A percentile compares a stretch with the other conserved stretches of the same genome.
These are phyloP conservation scores for Sebastes oblongus DNA, from an alignment of 2,797 vertebrate genomes.

Conservation along the genomic window DNA sequence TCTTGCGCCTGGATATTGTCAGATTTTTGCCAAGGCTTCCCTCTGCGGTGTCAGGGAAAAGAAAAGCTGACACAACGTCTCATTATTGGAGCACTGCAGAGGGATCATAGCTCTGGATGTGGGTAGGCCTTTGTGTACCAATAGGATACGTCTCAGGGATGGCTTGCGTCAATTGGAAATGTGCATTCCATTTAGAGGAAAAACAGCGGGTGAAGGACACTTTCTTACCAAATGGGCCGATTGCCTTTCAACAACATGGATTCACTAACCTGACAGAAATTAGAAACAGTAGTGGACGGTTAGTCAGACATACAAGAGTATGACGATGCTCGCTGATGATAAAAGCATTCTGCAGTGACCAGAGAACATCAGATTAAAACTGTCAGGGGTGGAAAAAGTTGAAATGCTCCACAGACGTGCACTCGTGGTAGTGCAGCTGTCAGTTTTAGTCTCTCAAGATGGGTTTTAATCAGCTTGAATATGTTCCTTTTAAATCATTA, in stretches of 20 bases:
- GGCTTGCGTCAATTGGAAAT: constrained; percentile 65
- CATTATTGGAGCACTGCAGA: constrained; percentile 53
- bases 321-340: constrained; percentile 26
- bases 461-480: constrained; percentile 9
- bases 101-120: constrained; percentile 36
- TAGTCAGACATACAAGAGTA: constrained; percentile 11
- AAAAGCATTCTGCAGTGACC: constrained; percentile 36
- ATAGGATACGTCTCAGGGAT: constrained; percentile 38
- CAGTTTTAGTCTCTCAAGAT: not conserved
- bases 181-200: constrained; percentile 56
- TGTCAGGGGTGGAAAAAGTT: constrained; percentile 45
- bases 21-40: constrained; percentile 56
- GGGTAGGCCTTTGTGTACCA: constrained; percentile 53
- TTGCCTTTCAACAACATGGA: constrained; percentile 38
- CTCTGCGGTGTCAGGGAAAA: constrained; percentile 59
- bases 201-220: constrained; percentile 20
- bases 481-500: not conserved
- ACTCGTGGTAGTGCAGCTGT: constrained; percentile 17
- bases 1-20: constrained; percentile 59
- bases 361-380: constrained; percentile 35
- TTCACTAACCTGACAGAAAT: constrained; percentile 47
- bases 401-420: constrained; percentile 26
- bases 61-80: constrained; percentile 61
- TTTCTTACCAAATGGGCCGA: constrained; percentile 43
- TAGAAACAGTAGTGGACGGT: constrained; percentile 41